These are phyloP conservation scores for Lacerta viridis DNA, from an alignment of 2,797 vertebrate species.

Conservation along the genomic window DNA sequence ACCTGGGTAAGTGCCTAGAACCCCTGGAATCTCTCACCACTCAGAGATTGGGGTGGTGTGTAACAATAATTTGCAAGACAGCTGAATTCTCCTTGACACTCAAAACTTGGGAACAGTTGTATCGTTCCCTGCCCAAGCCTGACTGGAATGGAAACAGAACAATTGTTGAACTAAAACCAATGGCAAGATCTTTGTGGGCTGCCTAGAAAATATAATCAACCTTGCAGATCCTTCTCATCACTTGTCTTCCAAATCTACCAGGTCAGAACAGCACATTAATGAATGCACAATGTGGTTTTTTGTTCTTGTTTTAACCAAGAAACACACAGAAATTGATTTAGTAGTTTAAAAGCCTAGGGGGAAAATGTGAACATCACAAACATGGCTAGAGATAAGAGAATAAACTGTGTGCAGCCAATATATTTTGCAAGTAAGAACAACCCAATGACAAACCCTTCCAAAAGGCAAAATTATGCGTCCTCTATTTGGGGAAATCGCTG, in stretches of 20 bases:
- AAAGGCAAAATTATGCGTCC: neutral
- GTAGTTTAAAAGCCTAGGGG: neutral
- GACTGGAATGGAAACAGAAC: neutral
- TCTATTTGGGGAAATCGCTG: neutral
- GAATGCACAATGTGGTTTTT: neutral
- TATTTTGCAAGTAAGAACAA: conserved; percentile 9
- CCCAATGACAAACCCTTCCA: neutral
- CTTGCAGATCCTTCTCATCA: neutral
- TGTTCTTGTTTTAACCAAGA: neutral
- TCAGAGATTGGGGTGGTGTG: too few relatives aligned
- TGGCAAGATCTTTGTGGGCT: neutral
- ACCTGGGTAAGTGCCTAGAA: too few relatives aligned
- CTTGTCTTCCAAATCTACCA: neutral
- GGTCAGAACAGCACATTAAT: neutral
- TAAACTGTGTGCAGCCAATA: neutral
- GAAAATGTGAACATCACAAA: neutral
- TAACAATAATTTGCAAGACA: neutral
- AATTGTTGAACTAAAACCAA: neutral
- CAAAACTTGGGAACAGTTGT: neutral
- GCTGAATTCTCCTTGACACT: neutral
- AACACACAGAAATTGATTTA: neutral
- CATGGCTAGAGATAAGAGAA: neutral
- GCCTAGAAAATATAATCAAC: neutral
- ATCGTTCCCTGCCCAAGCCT: neutral
- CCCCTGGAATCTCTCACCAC: too few relatives aligned